These are phyloP conservation scores for Planiliza haematocheilus DNA, from an alignment of 2,113 vertebrate genomes.

Conservation along the genomic window DNA sequence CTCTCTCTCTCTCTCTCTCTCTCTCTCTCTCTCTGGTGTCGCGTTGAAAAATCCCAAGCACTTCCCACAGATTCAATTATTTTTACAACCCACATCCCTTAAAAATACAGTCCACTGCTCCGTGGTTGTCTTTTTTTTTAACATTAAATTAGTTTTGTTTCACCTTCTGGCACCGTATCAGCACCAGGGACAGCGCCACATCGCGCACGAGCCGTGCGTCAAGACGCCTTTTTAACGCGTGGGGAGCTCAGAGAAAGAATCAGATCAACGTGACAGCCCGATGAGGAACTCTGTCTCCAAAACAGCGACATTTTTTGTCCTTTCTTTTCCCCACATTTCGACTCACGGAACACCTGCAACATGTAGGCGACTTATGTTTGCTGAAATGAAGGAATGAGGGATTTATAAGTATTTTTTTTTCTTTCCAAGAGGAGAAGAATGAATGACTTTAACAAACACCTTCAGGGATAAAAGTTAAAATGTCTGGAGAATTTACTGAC, in stretches of 20 bases:
- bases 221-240: not conserved
- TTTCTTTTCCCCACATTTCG: not conserved
- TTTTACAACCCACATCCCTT: too few relatives aligned
- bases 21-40: too few relatives aligned
- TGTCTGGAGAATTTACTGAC: slow-evolving; percentile 68
- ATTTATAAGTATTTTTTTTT: not conserved
- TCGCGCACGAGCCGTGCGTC: slow-evolving; percentile 44
- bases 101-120: too few relatives aligned
- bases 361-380: not conserved
- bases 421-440: too few relatives aligned
- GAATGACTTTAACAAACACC: not conserved
- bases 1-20: too few relatives aligned
- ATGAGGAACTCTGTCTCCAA: slow-evolving; percentile 4
- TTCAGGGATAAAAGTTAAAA: slow-evolving; percentile 39
- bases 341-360: not conserved
- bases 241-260: slow-evolving; percentile 26
- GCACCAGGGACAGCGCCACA: slow-evolving; percentile 55
- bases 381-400: too few relatives aligned
- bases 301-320: not conserved
- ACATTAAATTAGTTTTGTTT: too few relatives aligned
- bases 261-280: slow-evolving; percentile 10
- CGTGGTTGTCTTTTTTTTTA: too few relatives aligned
- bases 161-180: slow-evolving; percentile 5
- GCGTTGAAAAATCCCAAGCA: too few relatives aligned
- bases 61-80: too few relatives aligned